Percentiles rank a stretch among this genome's conserved stretches.
These are phyloP conservation scores for Aspidiotus destructor DNA, from an alignment of 2,888 invertebrate species.

Conservation along the genomic window DNA sequence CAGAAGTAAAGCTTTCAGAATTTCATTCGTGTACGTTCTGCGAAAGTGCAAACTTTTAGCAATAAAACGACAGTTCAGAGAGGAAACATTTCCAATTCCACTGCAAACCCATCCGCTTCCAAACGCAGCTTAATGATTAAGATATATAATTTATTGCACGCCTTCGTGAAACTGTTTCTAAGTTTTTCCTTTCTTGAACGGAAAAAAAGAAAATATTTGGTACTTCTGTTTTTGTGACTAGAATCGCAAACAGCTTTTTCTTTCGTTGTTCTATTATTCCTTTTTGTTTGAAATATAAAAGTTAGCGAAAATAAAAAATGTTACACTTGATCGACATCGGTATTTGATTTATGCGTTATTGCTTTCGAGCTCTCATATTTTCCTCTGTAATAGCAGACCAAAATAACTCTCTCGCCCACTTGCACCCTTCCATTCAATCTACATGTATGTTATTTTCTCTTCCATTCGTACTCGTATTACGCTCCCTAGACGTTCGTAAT, in stretches of 20 bases:
- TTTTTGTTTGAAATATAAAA: too few species aligned
- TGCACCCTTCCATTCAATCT: too few species aligned
- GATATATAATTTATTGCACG: not conserved
- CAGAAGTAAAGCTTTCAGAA: too few species aligned
- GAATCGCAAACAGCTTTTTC: not conserved
- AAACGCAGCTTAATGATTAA: not conserved
- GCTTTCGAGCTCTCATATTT: not conserved
- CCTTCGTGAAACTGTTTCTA: not conserved
- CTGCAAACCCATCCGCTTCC: constrained; percentile 4
- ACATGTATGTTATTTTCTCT: too few species aligned
- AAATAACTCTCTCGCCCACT: too few species aligned
- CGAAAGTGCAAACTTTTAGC: too few species aligned
- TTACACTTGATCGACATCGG: not conserved
- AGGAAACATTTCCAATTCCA: not conserved
- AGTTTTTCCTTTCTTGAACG: not conserved
- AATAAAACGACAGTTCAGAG: not conserved
- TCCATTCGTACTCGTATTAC: too few species aligned
- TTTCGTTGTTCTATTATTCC: too few species aligned
- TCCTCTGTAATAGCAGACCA: not conserved
- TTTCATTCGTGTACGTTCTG: too few species aligned
- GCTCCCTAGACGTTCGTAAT: too few species aligned
- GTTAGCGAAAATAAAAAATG: too few species aligned
- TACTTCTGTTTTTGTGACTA: not conserved
- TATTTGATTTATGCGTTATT: constrained; percentile 2
- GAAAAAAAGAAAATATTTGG: not conserved